These are phyloP conservation scores for Cephus pygmeus DNA, from an alignment of 2,888 invertebrate species.

Conservation along the genomic window DNA sequence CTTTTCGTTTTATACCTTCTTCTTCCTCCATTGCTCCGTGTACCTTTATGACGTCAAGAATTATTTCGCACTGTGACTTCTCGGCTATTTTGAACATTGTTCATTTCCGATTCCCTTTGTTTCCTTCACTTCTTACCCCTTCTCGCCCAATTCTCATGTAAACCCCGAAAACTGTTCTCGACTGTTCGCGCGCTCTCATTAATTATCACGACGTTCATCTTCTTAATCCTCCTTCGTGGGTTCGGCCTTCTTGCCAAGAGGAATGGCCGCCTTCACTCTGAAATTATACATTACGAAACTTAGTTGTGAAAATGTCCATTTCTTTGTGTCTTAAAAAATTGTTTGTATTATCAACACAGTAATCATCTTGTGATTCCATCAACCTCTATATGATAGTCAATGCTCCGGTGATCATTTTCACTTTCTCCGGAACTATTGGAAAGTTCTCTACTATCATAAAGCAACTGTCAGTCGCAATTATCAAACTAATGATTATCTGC, in stretches of 20 bases:
- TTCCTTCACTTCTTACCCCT: conserved; percentile 1
- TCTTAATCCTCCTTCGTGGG: conserved; percentile 86
- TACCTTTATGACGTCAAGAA: neutral
- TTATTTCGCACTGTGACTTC: neutral
- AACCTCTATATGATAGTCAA: neutral
- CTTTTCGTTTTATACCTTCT: neutral
- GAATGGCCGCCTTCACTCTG: conserved; percentile 90
- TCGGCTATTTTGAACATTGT: neutral
- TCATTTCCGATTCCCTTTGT: neutral
- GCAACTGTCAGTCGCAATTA: neutral
- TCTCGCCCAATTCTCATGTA: conserved; percentile 1
- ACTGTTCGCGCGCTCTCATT: neutral
- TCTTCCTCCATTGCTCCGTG: neutral
- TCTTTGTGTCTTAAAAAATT: neutral
- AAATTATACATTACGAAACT: conserved; percentile 41
- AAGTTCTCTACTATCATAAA: neutral
- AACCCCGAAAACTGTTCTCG: neutral
- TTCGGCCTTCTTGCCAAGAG: conserved; percentile 87
- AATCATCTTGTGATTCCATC: neutral
- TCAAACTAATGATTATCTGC: neutral
- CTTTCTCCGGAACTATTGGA: neutral
- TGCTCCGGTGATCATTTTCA: neutral
- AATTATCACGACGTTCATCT: conserved; percentile 1
- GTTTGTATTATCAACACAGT: neutral
- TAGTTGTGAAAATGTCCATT: neutral